Evolutionary conservation across 2,888 invertebrate species (phyloP).

Genomic region (Drosophila melanocephala): DNA sequence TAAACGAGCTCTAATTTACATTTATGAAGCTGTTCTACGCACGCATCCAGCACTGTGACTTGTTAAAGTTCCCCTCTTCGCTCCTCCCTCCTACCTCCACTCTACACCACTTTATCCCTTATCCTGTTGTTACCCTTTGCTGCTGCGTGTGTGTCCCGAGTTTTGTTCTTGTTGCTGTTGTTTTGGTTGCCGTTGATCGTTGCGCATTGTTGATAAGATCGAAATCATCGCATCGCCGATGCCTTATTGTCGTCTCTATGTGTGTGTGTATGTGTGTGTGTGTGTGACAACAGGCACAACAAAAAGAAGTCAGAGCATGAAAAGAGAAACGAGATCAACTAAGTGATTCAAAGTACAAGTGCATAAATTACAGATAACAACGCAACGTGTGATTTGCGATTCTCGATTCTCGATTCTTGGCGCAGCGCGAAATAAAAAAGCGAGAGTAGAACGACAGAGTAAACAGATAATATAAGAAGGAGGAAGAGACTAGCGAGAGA

Average conservation of each 20-base stretch:
- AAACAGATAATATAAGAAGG: neutral
- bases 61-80: slow-evolving; percentile 31
- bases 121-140: slow-evolving; percentile 36
- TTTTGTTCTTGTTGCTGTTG: slow-evolving; percentile 46
- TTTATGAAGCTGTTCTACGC: slow-evolving; percentile 84
- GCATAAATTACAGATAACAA: slow-evolving; percentile 82
- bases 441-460: slow-evolving; percentile 12
- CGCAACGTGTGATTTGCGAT: slow-evolving; percentile 52
- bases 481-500: neutral
- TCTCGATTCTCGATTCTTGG: slow-evolving; percentile 34
- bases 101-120: neutral
- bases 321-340: slow-evolving; percentile 63
- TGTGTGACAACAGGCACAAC: slow-evolving; percentile 55
- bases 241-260: slow-evolving; percentile 40
- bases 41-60: slow-evolving; percentile 64
- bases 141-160: slow-evolving; percentile 77
- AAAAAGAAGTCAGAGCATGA: slow-evolving; percentile 36
- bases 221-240: slow-evolving; percentile 64
- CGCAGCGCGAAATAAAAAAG: slow-evolving; percentile 22
- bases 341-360: slow-evolving; percentile 81
- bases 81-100: neutral
- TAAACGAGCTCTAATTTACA: slow-evolving; percentile 85
- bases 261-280: slow-evolving; percentile 41
- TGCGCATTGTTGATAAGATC: slow-evolving; percentile 78
- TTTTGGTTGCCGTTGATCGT: slow-evolving; percentile 63